Evolutionary conservation across 2,797 vertebrate genomes (phyloP), one percentile per base, ranked within the genome.

Genomic region (Oryzias dopingdopingensis): DNA sequence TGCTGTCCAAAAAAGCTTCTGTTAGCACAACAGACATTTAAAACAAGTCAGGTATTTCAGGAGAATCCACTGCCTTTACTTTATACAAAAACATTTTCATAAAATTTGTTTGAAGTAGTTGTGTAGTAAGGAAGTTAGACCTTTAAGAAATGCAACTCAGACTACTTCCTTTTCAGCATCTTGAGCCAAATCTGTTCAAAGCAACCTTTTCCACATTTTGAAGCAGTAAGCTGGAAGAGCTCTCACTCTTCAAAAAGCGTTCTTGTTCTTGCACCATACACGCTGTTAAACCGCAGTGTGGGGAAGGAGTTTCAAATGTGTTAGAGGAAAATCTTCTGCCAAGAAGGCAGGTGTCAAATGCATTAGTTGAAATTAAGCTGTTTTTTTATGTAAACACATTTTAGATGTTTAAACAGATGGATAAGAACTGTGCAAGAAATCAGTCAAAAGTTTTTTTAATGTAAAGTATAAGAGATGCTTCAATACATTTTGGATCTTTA

Each of bases 171-270:
- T 18, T 20, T 54, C 26, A 47, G 51, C 37, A 48, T 18, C 29
- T n/a, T 6, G 1, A 23, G 55, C 60, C 52, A 65, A 51, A 70
- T 67, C 42, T 44, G 29, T 56, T 61, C 52, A 29, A 49, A 32
- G 20, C 52, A 57, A 48, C 44, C 49, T 37, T 59, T 49, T 8
- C 55, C 59, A 32, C 44, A 66, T 65, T 62, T 66, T 2, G 46
- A 56, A 76, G 61, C 58, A 74, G 26, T 4, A 49, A 46, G 50
- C 62, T 64, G 47, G 62, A 63, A 74, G 84, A 82, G 67, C 72
- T 18, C 83, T 70, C 43, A 17, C 24, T 6, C 54, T 56, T 69
- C 23, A 81, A 49, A 76, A 63, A 48, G 68, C 49, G 6, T 46
- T 37, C 58, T 81, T 84, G 78, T 86, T 73, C 67, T 50, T 6